Evolutionary conservation across 2,888 invertebrate genomes (phyloP), one percentile per base, ranked within the genome.

Genomic region (Hypomecis punctinalis): DNA sequence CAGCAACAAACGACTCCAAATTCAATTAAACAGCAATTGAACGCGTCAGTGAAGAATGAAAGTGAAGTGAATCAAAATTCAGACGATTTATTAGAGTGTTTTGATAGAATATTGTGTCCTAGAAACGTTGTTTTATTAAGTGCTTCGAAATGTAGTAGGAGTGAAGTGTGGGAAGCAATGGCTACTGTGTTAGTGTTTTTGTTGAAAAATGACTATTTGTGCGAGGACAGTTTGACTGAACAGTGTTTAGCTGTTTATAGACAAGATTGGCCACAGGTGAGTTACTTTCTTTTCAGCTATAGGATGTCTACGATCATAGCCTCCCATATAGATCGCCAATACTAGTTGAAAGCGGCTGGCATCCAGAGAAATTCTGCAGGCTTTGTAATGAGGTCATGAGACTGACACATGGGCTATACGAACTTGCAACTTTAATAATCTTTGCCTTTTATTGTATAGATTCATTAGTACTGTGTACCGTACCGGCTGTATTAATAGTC

Each of bases 171-270:
- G 88, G 83, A 84, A 1, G 79, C 89, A 0, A 75, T 94, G 71
- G 88, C 91, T 0, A 76, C 81, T 0, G 78, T 94, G 4, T 69
- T 95, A 1, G 81, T 91, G 60, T 86, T 85, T 63, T 68, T 96
- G 77, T 79, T 96, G 55, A 87, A 90, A 6, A 86, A 94, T 49
- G 82, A 94, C 33, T 90, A 96, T 55, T 76, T 96, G 66, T 93
- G 88, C 5, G 90, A 95, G 11, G 94, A 95, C 51, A 89, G 93
- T 0, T 81, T 96, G 8, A 95, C 95, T 71, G 94, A 94, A 54
- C 95, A 96, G 73, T 95, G 96, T 73, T 85, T 96, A 43, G 94
- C 95, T 0, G 93, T 96, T 10, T 96, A 96, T 63, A 93, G 95
- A 72, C 93, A 94, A 69, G 95, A 96, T 64, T 96, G 96, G 96